Conservation (phyloP, 2,797 vertebrate genomes). For the Clarias fuscus region DNA sequence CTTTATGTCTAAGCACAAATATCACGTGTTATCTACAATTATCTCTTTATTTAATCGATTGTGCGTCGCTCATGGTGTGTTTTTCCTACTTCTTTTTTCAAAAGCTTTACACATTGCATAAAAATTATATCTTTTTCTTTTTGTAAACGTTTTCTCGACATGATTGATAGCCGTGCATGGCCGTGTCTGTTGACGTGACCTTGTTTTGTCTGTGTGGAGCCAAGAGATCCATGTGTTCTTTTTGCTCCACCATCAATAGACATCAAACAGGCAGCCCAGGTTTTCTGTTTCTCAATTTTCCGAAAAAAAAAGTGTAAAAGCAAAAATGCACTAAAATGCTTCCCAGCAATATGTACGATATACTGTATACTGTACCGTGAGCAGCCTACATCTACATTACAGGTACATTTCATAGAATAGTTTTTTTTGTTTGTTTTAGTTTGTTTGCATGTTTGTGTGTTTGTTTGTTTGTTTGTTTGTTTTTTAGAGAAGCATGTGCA, state of each 20-base stretch:
- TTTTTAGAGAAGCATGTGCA: not conserved
- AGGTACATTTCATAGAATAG: not conserved
- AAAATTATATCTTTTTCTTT: not conserved
- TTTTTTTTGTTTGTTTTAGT: not conserved
- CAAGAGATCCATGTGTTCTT: not conserved
- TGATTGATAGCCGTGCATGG: not conserved
- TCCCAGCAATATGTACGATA: not conserved
- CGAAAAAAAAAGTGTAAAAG: not conserved
- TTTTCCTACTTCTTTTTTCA: not conserved
- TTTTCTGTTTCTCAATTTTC: not conserved
- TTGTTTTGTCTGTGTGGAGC: not conserved
- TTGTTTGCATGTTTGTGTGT: too few relatives aligned
- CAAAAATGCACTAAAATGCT: not conserved
- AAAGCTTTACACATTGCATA: not conserved
- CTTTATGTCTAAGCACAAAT: not conserved
- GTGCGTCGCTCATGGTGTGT: not conserved
- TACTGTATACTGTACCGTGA: not conserved
- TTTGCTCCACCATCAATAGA: conserved; percentile 31
- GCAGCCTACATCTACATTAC: not conserved
- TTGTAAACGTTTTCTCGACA: not conserved
- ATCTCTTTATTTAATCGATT: not conserved
- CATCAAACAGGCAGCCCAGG: not conserved
- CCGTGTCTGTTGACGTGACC: not conserved
- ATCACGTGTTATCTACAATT: not conserved
- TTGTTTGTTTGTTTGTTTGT: not conserved